Evolutionary conservation across 2,113 vertebrate species (phyloP).

Genomic region (Chelonoidis abingdonii): DNA sequence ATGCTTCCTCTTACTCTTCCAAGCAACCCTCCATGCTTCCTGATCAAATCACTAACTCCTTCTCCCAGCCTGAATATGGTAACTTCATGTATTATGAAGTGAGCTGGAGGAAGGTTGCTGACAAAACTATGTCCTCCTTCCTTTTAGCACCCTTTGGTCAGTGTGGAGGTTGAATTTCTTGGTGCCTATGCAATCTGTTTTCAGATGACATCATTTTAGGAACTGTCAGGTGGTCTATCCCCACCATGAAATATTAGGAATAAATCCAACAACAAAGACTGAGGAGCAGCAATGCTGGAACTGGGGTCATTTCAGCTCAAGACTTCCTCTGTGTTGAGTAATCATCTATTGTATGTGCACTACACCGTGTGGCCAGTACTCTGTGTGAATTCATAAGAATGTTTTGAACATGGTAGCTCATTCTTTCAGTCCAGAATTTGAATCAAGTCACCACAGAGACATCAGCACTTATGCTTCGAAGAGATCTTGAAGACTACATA

Average conservation of each 20-base stretch:
- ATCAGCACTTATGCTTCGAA: constrained; percentile 15
- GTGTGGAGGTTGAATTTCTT: neutral
- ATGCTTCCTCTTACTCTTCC: neutral
- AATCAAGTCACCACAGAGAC: constrained; percentile 16
- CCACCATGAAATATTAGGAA: neutral
- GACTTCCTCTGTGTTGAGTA: neutral
- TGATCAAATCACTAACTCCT: neutral
- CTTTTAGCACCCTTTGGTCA: neutral
- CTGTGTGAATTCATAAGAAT: neutral
- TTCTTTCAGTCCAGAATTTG: neutral
- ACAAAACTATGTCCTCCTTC: neutral
- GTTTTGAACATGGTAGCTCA: neutral
- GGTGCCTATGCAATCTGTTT: neutral
- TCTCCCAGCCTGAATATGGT: neutral
- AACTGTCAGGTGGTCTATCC: no score
- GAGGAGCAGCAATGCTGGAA: neutral
- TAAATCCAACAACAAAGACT: neutral
- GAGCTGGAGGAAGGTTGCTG: neutral
- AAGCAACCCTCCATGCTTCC: neutral
- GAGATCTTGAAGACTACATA: constrained; percentile 30
- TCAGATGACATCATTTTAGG: no score
- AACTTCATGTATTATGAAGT: neutral
- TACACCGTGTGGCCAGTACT: neutral
- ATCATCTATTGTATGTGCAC: accelerated
- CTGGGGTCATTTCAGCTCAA: neutral